phyloP scores from a whole-genome alignment of 2,888 invertebrate genomes.

The Trichopria drosophilae region DNA sequence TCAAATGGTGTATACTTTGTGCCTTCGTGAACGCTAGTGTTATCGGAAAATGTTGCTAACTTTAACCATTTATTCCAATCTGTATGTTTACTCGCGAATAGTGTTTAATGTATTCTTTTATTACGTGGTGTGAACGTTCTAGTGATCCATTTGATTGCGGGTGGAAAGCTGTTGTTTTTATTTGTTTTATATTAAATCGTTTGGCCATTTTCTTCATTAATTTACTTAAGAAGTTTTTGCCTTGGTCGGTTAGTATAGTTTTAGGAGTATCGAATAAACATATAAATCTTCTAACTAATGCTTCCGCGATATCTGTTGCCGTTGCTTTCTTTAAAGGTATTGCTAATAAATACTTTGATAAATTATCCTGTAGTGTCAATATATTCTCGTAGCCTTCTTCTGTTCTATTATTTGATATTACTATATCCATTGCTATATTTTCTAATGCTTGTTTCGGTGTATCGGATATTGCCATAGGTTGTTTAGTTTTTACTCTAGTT shows the following conservation, averaged over 20 bases:
- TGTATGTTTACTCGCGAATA: conserved; percentile 5
- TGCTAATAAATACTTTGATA: conserved; percentile 7
- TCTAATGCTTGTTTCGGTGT: too few species aligned
- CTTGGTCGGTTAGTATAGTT: conserved; percentile 5
- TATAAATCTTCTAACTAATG: conserved; percentile 2
- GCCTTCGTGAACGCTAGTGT: conserved; percentile 28
- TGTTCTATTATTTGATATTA: too few species aligned
- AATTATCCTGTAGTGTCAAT: conserved; percentile 1
- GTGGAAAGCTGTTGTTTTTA: conserved; percentile 6
- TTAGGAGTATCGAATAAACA: conserved; percentile 5
- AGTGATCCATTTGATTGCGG: conserved; percentile 26
- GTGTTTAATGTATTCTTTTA: conserved; percentile 32
- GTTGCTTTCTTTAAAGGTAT: not conserved
- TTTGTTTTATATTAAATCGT: conserved; percentile 5
- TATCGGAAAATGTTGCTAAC: conserved; percentile 27
- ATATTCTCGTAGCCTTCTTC: not conserved
- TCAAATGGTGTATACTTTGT: conserved; percentile 28
- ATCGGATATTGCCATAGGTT: too few species aligned
- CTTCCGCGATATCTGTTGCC: conserved; percentile 4
- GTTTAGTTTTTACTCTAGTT: too few species aligned
- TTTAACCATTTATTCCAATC: conserved; percentile 31
- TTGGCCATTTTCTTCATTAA: not conserved
- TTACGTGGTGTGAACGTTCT: conserved; percentile 29
- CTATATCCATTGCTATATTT: too few species aligned
- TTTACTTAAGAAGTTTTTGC: conserved; percentile 3